Percentiles rank a stretch among this genome's conserved stretches.
These are phyloP conservation scores for Balanococcus diminutus DNA, from an alignment of 2,888 invertebrate genomes.

Conservation along the genomic window DNA sequence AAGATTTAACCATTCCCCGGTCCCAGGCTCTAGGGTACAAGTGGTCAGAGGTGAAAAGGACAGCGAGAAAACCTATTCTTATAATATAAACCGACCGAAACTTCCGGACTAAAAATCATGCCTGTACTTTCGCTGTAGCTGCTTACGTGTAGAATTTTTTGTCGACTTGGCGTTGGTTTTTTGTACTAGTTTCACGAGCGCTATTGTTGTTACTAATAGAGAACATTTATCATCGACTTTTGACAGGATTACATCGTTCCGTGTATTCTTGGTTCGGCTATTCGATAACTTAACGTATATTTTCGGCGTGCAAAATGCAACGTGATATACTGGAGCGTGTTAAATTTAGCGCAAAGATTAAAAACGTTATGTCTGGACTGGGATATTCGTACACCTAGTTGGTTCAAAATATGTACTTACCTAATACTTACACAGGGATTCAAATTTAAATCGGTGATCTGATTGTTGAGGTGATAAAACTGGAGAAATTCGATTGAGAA, in stretches of 20 bases:
- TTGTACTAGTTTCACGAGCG: background rate
- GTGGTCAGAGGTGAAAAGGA: too few species aligned
- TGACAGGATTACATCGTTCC: background rate
- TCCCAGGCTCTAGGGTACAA: too few species aligned
- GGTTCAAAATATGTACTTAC: background rate
- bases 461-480: background rate
- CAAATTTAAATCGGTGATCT: background rate
- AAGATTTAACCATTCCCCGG: too few species aligned
- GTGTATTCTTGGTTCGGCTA: background rate
- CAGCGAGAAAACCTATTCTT: too few species aligned
- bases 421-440: background rate
- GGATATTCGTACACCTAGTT: background rate
- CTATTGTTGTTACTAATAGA: slow-evolving; percentile 36
- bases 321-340: background rate
- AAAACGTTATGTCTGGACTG: background rate
- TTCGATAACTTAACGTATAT: background rate
- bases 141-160: slow-evolving; percentile 32
- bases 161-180: slow-evolving; percentile 20
- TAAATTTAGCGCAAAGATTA: background rate
- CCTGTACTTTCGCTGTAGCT: background rate
- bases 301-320: background rate
- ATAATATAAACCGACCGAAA: background rate
- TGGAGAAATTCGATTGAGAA: too few species aligned
- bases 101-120: slow-evolving; percentile 41
- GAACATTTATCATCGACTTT: slow-evolving; percentile 34